phyloP scores from a whole-genome alignment of 2,797 vertebrate genomes.

The Danio jaintianensis region DNA sequence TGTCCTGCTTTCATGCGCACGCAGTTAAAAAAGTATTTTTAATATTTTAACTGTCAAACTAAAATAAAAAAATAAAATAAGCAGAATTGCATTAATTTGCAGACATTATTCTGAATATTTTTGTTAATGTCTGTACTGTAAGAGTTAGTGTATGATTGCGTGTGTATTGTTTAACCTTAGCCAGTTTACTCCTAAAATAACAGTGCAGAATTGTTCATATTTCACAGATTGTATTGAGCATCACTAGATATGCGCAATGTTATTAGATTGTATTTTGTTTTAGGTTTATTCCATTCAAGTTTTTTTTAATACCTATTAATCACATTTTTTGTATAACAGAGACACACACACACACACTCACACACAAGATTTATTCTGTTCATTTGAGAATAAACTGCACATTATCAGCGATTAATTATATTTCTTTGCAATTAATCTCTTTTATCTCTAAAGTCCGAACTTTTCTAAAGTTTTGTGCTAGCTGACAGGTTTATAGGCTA shows the following conservation, averaged over 20 bases:
- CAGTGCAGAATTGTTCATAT: neutral
- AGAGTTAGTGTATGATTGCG: neutral
- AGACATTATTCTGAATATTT: neutral
- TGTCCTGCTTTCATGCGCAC: neutral
- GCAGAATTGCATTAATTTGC: neutral
- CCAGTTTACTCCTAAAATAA: slow-evolving; percentile 2
- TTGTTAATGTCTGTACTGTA: neutral
- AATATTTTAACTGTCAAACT: neutral
- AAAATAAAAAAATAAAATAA: neutral
- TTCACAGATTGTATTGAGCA: neutral
- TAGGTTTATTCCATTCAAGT: too few species aligned
- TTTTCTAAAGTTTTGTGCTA: neutral
- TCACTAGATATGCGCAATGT: slow-evolving; percentile 5
- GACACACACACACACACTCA: too few species aligned
- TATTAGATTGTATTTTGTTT: neutral
- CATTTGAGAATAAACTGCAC: neutral
- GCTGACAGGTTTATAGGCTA: slow-evolving; percentile 11
- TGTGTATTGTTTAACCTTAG: neutral
- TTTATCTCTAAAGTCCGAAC: neutral
- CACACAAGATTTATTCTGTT: neutral
- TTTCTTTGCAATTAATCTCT: neutral
- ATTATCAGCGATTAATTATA: neutral
- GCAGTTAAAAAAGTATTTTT: neutral
- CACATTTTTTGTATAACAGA: too few species aligned
- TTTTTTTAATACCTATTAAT: too few species aligned